Evolutionary conservation across 2,888 invertebrate genomes (phyloP), one percentile per base, ranked within the genome.

Genomic region (Germaria angustata): DNA sequence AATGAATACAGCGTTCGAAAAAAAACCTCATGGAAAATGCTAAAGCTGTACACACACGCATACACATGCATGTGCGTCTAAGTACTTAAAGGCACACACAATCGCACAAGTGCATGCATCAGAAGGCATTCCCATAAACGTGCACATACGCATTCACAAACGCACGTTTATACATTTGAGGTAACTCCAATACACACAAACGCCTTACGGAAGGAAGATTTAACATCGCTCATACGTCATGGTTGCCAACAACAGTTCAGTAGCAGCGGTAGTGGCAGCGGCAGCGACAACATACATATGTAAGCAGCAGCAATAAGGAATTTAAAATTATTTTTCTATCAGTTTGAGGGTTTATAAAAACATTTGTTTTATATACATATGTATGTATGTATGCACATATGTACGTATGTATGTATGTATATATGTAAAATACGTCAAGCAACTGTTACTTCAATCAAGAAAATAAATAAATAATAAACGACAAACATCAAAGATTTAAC

Each of bases 191-290:
- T n/a, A 57, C 13, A 22, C 7, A 36, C 39, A 28, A 15, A 49
- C 17, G 49, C n/a, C 15, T 39, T 20, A 41, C n/a, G 20, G 44
- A 44, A 51, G 17, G 22, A 51, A 61, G 44, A 73, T 68, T 57
- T 20, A 63, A 63, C 41, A 77, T 83, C 77, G 41, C 76, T 80
- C 65, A 84, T 84, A 84, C 80, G 83, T 68, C 68, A 80, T 22
- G 71, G 34, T 63, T 22, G 75, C 20, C 24, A n/a, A n/a, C 13
- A 53, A 28, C 66, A 53, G 49, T 57, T 72, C 15, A 44, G 20
- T 13, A 39, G 17, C 49, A 36, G 49, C n/a, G 4, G 2, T 0
- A 11, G 13, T n/a, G n/a, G n/a, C n/a, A n/a, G n/a, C n/a, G n/a
- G n/a, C n/a, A n/a, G n/a, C n/a, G n/a, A n/a, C n/a, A n/a, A n/a